Evolutionary conservation across 2,797 vertebrate species (phyloP), one percentile per base, ranked within the genome.

Genomic region (Rhinella marina): DNA sequence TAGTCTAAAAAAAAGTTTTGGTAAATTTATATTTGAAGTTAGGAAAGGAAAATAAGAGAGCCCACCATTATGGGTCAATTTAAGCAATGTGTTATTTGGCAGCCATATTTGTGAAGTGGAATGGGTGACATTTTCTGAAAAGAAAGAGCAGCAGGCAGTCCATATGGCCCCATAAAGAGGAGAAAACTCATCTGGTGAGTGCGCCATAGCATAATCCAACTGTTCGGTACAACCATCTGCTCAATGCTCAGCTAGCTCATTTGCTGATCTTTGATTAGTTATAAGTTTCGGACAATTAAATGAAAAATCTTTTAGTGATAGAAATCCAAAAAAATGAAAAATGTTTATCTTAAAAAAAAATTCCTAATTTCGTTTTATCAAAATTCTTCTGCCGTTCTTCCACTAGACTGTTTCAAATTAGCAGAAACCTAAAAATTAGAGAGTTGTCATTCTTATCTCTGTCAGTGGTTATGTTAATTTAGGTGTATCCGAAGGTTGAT

Each of bases 81-180:
- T 54, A 23, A 52, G 41, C 1, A 75, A 75, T n/a, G 41, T 75
- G 17, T 21, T 4, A 48, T 73, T 23, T 48, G 70, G 32, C 32
- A 48, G 73, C 73, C 73, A 76, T 76, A 52, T 50, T 76, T 77
- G 23, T 54, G 48, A 52, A 25, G 23, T 23, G 75, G 73, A 76
- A 52, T 2, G 41, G 75, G 75, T n/a, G 75, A 17, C 3, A n/a
- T 54, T 77, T 50, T 77, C 75, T 14, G 21, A 50, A 14, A 48
- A 76, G 73, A 21, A 21, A n/a, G 48, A 77, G 50, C 75, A 77
- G 75, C 75, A 52, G 75, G 48, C 21, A 8, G n/a, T n/a, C 75
- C 75, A 77, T 77, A 77, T 54, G 75, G 75, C 25, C 14, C 23
- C 25, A 48, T 25, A 77, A 52, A n/a, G 16, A 77, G 75, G 54